These are phyloP conservation scores for Sitta europaea DNA, from an alignment of 2,113 vertebrate species.

Conservation along the genomic window DNA sequence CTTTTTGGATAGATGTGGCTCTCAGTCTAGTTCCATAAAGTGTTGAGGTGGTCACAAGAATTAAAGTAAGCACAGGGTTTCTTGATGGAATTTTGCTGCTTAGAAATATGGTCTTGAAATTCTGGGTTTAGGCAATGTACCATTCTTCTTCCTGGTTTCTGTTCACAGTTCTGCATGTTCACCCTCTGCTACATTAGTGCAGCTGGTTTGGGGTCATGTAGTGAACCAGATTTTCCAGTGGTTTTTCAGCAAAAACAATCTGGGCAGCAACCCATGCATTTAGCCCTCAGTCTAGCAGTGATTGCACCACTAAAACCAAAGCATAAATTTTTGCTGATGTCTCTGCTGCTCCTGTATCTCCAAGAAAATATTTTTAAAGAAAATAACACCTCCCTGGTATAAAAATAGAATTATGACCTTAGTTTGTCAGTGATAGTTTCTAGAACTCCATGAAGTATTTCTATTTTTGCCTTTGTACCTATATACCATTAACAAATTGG, in stretches of 20 bases:
- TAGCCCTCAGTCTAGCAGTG: not conserved
- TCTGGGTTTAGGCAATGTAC: not conserved
- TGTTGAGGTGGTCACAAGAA: not conserved
- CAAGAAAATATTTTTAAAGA: not conserved
- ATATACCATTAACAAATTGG: not conserved
- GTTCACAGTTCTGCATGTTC: not conserved
- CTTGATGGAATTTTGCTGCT: not conserved
- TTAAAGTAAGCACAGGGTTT: not conserved
- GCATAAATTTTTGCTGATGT: not conserved
- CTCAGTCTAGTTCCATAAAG: not conserved
- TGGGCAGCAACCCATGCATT: not conserved
- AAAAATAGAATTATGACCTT: not conserved
- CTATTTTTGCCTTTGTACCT: not conserved
- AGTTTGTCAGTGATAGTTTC: not conserved
- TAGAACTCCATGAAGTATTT: not conserved
- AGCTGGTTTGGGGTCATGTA: not conserved
- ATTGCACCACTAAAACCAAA: not conserved
- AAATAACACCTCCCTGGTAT: not conserved
- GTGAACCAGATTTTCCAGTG: not conserved
- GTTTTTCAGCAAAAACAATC: not conserved
- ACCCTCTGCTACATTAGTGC: not conserved
- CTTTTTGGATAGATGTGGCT: not conserved
- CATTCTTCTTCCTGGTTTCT: not conserved
- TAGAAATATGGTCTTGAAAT: not conserved
- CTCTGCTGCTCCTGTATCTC: not conserved